Evolutionary conservation across 2,113 vertebrate genomes (phyloP).

Genomic region (Corythoichthys intestinalis): DNA sequence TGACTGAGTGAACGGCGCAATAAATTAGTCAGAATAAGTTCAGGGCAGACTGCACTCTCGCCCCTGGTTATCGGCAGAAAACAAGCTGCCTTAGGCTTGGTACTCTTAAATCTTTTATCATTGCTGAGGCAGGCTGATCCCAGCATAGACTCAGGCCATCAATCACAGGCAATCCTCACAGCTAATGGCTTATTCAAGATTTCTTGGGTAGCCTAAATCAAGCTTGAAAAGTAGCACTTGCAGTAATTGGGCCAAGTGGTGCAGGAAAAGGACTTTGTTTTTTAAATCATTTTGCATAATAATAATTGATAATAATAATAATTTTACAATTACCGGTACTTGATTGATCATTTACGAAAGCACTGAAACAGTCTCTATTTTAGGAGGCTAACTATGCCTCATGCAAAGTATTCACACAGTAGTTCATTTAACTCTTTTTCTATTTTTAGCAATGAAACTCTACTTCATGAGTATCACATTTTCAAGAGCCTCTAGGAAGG

Average conservation of each 20-base stretch:
- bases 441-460: conserved; percentile 36
- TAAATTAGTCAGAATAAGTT: conserved; percentile 61
- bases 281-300: not conserved
- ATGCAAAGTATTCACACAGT: conserved; percentile 4
- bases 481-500: conserved; percentile 15
- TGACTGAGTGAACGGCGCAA: conserved; percentile 26
- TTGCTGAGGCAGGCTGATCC: conserved; percentile 55
- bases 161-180: conserved; percentile 51
- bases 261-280: not conserved
- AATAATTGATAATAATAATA: not conserved
- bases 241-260: conserved; percentile 7
- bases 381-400: not conserved
- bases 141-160: conserved; percentile 49
- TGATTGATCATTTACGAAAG: not conserved
- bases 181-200: conserved; percentile 62
- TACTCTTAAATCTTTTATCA: conserved; percentile 64
- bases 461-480: conserved; percentile 33
- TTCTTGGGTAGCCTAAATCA: conserved; percentile 52
- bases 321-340: not conserved
- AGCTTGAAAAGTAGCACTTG: conserved; percentile 36
- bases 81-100: conserved; percentile 46
- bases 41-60: conserved; percentile 34
- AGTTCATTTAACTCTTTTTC: conserved; percentile 4
- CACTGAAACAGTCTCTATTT: not conserved
- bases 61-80: conserved; percentile 46